Percentiles rank a stretch among this genome's conserved stretches.
These are phyloP conservation scores for Gallinago jamesoni DNA, from an alignment of 2,113 vertebrate species.

Conservation along the genomic window DNA sequence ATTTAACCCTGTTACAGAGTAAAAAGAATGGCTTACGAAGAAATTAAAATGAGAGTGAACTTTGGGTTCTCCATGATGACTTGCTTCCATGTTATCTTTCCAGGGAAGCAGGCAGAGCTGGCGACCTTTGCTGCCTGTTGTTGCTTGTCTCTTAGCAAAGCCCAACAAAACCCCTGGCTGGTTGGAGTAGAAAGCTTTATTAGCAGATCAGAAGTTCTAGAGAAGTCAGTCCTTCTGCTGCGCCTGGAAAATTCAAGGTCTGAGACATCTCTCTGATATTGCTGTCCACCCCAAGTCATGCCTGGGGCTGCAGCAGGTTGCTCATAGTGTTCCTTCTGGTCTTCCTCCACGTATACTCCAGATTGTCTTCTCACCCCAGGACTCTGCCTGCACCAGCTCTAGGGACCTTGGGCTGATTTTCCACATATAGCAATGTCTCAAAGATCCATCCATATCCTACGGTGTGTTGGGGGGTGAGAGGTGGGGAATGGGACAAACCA, in stretches of 20 bases:
- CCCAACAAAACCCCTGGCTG: neutral
- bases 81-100: neutral
- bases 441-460: accelerated
- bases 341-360: neutral
- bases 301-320: neutral
- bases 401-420: neutral
- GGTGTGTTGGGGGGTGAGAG: no score
- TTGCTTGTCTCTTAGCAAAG: neutral
- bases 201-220: neutral
- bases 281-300: neutral
- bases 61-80: neutral
- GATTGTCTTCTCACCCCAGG: neutral
- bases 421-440: neutral
- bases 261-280: neutral
- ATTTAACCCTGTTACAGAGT: neutral
- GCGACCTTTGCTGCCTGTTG: neutral
- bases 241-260: neutral
- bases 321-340: neutral
- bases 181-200: neutral
- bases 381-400: neutral
- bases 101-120: neutral
- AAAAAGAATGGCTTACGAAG: neutral
- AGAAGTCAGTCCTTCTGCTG: neutral
- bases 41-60: neutral
- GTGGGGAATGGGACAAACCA: neutral